Percentiles rank a stretch among this genome's conserved stretches.
Conservation (phyloP, 2,797 vertebrate genomes). For the Pelobates cultripes region DNA sequence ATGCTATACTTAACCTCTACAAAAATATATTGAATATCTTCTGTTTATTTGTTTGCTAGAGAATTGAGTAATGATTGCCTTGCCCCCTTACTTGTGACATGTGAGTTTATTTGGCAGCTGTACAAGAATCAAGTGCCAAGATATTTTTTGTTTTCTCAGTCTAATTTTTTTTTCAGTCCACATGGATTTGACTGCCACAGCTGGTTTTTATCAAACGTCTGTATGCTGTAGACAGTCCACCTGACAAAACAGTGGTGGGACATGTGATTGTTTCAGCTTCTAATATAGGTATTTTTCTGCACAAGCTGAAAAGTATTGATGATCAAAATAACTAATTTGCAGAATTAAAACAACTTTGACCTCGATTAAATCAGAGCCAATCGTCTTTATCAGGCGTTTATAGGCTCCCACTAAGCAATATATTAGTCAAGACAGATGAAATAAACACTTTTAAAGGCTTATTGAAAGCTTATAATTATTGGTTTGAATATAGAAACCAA, state of each 20-base stretch:
- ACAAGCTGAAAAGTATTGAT: no score
- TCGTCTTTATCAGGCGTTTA: no score
- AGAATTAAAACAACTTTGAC: no score
- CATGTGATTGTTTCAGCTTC: conserved; percentile 73
- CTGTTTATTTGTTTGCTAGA: conserved; percentile 89
- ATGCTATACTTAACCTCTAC: conserved; percentile 50
- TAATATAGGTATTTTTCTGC: conserved; percentile 60
- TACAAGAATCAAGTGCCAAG: conserved; percentile 70
- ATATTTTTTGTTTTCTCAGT: conserved; percentile 96
- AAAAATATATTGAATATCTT: conserved; percentile 75
- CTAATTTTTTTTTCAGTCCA: conserved; percentile 79
- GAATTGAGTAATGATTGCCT: conserved; percentile 79
- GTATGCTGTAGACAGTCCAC: conserved; percentile 76
- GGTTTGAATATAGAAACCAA: no score
- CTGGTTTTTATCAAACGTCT: conserved; percentile 87
- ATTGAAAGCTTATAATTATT: no score
- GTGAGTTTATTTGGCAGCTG: conserved; percentile 91
- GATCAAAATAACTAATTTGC: no score
- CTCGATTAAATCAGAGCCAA: no score
- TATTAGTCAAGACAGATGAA: no score
- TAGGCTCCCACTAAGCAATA: no score
- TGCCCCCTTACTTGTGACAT: conserved; percentile 71
- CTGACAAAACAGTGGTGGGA: conserved; percentile 91
- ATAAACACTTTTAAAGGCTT: no score
- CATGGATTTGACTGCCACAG: conserved; percentile 82